phyloP scores from a whole-genome alignment of 2,888 invertebrate species.

The Drosophila buzzatii region DNA sequence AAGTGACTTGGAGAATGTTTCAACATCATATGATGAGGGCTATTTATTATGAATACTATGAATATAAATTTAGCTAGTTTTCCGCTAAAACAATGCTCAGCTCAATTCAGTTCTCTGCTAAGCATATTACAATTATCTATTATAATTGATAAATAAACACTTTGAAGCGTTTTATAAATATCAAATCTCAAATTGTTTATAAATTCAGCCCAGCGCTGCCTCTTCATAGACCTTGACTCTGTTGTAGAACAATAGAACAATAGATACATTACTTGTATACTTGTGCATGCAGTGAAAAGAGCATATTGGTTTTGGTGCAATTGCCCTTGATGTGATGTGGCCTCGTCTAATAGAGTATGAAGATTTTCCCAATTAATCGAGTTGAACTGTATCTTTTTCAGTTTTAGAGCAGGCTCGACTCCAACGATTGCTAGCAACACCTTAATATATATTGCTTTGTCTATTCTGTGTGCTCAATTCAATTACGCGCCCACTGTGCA shows the following conservation, averaged over 20 bases:
- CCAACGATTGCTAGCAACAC: background rate
- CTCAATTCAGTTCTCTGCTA: background rate
- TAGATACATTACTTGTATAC: background rate
- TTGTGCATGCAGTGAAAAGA: background rate
- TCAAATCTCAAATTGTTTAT: background rate
- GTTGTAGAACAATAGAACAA: constrained; percentile 2
- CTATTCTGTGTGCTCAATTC: background rate
- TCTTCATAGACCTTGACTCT: background rate
- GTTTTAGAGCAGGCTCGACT: background rate
- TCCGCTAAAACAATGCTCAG: background rate
- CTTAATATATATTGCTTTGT: background rate
- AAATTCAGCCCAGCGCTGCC: background rate
- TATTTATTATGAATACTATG: background rate
- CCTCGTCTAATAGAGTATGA: no score
- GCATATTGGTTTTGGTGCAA: background rate
- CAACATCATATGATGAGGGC: background rate
- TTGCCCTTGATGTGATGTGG: no score
- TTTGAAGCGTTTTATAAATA: constrained; percentile 1
- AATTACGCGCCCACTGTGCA: constrained; percentile 40
- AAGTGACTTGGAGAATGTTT: no score
- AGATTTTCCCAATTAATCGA: no score
- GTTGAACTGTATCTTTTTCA: no score
- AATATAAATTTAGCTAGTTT: background rate
- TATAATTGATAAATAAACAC: constrained; percentile 3
- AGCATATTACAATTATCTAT: background rate